Evolutionary conservation across 23 tunicate genomes (phyloP).

Genomic region (Styela clava): DNA sequence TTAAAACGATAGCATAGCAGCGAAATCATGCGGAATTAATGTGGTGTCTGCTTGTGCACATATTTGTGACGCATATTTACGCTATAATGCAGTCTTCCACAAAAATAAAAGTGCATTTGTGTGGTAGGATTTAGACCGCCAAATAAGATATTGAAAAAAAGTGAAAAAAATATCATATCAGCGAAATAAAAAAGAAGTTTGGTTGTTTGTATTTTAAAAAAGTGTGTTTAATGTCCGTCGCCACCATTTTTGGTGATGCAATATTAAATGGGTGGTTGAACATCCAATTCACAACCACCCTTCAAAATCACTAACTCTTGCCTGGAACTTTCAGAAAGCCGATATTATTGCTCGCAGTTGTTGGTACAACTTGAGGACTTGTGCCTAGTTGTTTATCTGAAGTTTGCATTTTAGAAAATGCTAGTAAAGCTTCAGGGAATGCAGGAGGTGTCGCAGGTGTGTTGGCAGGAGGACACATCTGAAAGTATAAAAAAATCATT

Average conservation of each 20-base stretch:
- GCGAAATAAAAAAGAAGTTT: neutral
- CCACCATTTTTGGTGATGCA: neutral
- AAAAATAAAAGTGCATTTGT: neutral
- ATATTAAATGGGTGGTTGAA: neutral
- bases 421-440: slow-evolving; percentile 60
- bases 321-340: slow-evolving; percentile 38
- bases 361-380: slow-evolving; percentile 30
- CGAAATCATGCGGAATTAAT: too few species aligned
- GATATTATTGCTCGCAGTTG: slow-evolving; percentile 26
- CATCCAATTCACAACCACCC: neutral
- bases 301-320: neutral
- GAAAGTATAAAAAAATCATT: neutral
- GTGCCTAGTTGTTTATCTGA: slow-evolving; percentile 33
- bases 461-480: slow-evolving; percentile 71
- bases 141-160: neutral
- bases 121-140: neutral
- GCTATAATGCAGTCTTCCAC: too few species aligned
- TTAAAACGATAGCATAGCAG: too few species aligned
- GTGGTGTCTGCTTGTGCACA: too few species aligned
- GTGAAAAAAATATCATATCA: neutral
- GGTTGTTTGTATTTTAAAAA: neutral
- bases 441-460: slow-evolving; percentile 84
- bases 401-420: slow-evolving; percentile 66
- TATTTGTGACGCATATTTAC: too few species aligned
- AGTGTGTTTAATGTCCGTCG: neutral